Percentiles rank a stretch among this genome's conserved stretches.
phyloP scores from a whole-genome alignment of 2,888 invertebrate species.

The Prosopocoilus inquinatus region DNA sequence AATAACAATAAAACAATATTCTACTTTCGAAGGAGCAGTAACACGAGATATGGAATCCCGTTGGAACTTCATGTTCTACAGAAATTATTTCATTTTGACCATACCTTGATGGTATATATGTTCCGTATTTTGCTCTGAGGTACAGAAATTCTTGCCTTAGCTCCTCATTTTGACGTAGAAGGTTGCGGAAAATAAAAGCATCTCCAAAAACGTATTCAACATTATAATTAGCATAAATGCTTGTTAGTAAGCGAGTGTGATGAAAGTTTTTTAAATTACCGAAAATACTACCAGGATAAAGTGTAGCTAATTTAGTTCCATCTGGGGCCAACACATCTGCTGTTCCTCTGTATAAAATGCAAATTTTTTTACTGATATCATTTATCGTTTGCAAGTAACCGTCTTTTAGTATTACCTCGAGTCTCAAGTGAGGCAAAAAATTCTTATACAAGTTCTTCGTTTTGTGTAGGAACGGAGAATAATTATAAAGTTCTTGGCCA shows the following conservation, averaged over 20 bases:
- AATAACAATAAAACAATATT: too few relatives aligned
- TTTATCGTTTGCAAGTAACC: slow-evolving; percentile 27
- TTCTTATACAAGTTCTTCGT: slow-evolving; percentile 17
- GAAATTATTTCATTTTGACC: too few relatives aligned
- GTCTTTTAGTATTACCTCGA: slow-evolving; percentile 21
- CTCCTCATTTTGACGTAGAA: slow-evolving; percentile 1
- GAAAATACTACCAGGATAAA: slow-evolving; percentile 25
- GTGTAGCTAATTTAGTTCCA: slow-evolving; percentile 25
- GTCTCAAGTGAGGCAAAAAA: slow-evolving; percentile 14
- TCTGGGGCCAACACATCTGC: slow-evolving; percentile 30
- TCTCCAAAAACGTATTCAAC: slow-evolving; percentile 6
- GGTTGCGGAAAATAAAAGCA: slow-evolving; percentile 2
- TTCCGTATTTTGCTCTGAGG: slow-evolving; percentile 8
- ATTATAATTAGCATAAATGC: slow-evolving; percentile 24
- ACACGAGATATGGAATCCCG: too few relatives aligned
- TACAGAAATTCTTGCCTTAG: slow-evolving; percentile 11
- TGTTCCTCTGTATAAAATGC: slow-evolving; percentile 23
- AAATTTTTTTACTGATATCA: slow-evolving; percentile 25
- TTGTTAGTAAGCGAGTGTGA: slow-evolving; percentile 18
- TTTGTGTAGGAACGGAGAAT: slow-evolving; percentile 12
- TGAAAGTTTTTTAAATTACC: slow-evolving; percentile 24
- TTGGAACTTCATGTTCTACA: too few relatives aligned
- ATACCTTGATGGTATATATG: slow-evolving; percentile 9
- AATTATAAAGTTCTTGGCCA: slow-evolving; percentile 9
- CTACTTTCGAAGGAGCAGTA: too few relatives aligned